Conservation (phyloP, 2,888 invertebrate species). For the Polylopha cassiicola region DNA sequence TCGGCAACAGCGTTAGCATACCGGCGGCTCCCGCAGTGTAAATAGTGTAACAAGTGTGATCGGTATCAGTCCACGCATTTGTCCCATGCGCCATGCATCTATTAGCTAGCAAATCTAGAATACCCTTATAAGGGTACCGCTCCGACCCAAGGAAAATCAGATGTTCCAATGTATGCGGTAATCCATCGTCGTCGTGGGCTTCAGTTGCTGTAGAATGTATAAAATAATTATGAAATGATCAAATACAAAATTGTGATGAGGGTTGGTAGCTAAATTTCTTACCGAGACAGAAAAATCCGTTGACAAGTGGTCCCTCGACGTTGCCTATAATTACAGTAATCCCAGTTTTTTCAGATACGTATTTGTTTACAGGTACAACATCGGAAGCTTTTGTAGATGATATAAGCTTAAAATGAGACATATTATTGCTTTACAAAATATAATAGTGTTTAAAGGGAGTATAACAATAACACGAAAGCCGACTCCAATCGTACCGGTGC, state of each 20-base stretch:
- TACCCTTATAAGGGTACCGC: constrained; percentile 92
- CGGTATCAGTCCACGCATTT: constrained; percentile 91
- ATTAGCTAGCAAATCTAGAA: constrained; percentile 92
- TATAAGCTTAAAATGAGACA: constrained; percentile 70
- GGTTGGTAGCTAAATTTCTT: no score
- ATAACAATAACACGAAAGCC: constrained; percentile 2
- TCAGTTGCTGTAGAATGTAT: constrained; percentile 83
- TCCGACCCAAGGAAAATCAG: constrained; percentile 94
- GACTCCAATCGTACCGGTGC: neutral
- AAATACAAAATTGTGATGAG: no score
- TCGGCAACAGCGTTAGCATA: constrained; percentile 90
- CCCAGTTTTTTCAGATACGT: constrained; percentile 86
- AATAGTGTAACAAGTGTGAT: constrained; percentile 94
- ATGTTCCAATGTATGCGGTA: constrained; percentile 95
- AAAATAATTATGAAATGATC: constrained; percentile 12
- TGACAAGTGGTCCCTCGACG: constrained; percentile 93
- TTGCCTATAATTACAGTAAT: constrained; percentile 89
- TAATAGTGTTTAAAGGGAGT: no score
- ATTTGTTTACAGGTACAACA: constrained; percentile 87
- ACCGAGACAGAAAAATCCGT: constrained; percentile 93
- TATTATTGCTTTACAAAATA: constrained; percentile 27
- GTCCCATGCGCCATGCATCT: constrained; percentile 94
- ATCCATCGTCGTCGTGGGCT: constrained; percentile 92
- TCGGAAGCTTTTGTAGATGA: constrained; percentile 82
- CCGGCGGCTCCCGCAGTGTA: constrained; percentile 90